phyloP scores from a whole-genome alignment of 2,797 vertebrate species.

The Euthynnus affinis region DNA sequence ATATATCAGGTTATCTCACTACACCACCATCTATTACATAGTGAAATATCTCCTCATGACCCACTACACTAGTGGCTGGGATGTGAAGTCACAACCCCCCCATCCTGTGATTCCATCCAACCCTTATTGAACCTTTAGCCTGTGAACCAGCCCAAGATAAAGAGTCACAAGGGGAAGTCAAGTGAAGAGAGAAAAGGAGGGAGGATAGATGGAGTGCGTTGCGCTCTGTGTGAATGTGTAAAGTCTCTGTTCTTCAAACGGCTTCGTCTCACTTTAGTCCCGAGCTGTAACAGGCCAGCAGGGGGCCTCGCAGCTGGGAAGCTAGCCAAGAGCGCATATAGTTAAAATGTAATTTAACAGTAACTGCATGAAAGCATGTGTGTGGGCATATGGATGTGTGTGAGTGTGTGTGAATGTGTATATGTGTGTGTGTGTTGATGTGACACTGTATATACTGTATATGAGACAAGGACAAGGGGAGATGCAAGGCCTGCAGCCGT shows the following conservation, averaged over 20 bases:
- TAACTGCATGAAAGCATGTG: conserved; percentile 58
- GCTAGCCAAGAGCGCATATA: conserved; percentile 45
- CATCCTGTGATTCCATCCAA: conserved; percentile 49
- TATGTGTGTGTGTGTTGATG: conserved; percentile 22
- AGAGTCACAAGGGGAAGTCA: conserved; percentile 63
- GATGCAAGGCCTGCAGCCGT: conserved; percentile 66
- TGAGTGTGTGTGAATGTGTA: background rate
- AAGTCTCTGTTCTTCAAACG: conserved; percentile 68
- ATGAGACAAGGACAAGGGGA: conserved; percentile 69
- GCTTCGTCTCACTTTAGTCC: conserved; percentile 62
- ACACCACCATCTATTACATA: conserved; percentile 67
- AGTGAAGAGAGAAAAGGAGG: conserved; percentile 48
- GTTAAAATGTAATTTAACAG: conserved; percentile 71
- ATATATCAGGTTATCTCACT: conserved; percentile 77
- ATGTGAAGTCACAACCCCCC: conserved; percentile 38
- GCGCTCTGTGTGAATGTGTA: conserved; percentile 41
- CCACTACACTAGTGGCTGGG: conserved; percentile 45
- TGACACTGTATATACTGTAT: conserved; percentile 52
- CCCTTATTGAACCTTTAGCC: conserved; percentile 63
- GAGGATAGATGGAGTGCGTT: conserved; percentile 45
- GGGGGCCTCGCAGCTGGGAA: conserved; percentile 67
- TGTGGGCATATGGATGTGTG: conserved; percentile 49
- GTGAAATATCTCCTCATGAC: conserved; percentile 70
- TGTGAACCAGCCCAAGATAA: conserved; percentile 58
- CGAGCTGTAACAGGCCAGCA: conserved; percentile 58